phyloP scores from a whole-genome alignment of 2,797 vertebrate genomes.

The Apogon hyalosoma region DNA sequence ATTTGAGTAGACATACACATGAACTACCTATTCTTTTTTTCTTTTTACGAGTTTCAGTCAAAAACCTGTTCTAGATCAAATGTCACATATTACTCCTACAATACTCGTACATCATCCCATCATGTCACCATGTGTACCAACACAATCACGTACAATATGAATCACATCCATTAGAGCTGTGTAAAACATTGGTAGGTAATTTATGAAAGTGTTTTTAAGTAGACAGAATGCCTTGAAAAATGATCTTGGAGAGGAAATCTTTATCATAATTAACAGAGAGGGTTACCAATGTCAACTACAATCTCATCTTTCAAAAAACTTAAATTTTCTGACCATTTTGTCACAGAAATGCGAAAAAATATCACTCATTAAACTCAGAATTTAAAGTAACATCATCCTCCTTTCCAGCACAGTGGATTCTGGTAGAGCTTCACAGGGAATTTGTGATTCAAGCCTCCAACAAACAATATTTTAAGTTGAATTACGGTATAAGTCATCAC shows the following conservation, averaged over 20 bases:
- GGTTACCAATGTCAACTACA: slow-evolving; percentile 25
- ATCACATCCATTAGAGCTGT: slow-evolving; percentile 3
- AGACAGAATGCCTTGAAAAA: slow-evolving; percentile 2
- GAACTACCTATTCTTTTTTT: slow-evolving; percentile 3
- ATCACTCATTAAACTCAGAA: slow-evolving; percentile 13
- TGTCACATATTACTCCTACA: slow-evolving; percentile 54
- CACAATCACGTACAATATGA: slow-evolving; percentile 40
- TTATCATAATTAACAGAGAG: slow-evolving; percentile 18
- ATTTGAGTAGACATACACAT: slow-evolving; percentile 6
- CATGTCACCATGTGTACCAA: slow-evolving; percentile 24
- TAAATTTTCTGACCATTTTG: slow-evolving; percentile 7
- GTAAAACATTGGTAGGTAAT: slow-evolving; percentile 35
- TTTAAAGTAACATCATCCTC: slow-evolving; percentile 20
- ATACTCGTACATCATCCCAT: slow-evolving; percentile 6
- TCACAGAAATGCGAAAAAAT: slow-evolving; percentile 31
- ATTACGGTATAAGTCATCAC: no score
- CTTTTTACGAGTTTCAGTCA: slow-evolving; percentile 33
- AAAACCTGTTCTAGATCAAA: slow-evolving; percentile 48
- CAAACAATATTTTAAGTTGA: not conserved
- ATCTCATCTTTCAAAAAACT: not conserved
- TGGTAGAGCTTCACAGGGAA: slow-evolving; percentile 11
- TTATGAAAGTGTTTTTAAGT: slow-evolving; percentile 8
- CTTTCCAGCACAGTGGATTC: slow-evolving; percentile 12
- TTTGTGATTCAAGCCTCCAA: slow-evolving; percentile 2
- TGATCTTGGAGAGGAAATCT: slow-evolving; percentile 11